Evolutionary conservation across 2,113 vertebrate genomes (phyloP), one percentile per base, ranked within the genome.

Genomic region (Erythrocercus mccallii): DNA sequence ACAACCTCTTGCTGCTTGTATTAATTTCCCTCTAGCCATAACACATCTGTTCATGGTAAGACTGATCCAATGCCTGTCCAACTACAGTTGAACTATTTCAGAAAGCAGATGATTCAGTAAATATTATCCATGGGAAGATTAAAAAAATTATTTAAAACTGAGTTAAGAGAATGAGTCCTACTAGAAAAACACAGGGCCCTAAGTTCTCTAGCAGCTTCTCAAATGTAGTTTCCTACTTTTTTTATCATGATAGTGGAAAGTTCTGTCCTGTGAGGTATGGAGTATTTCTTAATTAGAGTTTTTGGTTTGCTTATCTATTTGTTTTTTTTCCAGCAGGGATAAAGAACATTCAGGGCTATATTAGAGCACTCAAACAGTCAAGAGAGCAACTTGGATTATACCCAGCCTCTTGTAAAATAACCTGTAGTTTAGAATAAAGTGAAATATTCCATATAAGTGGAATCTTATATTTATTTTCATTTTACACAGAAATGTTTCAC

Each of bases 1-100:
- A 15, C 69, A n/a, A 13, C 25, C 47, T 93, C 88, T 88, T 80
- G 54, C 71, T 90, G 58, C 76, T 50, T 64, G 1, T 62, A 73
- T 73, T 92, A 66, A 88, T 91, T 88, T 94, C 68, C 92, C 64
- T 81, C 48, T 94, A 88, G 62, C 60, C 64, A 62, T 70, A 73
- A 60, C 60, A 86, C 87, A 86, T 93, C 71, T 95, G 77, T 68
- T 90, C 35, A 1, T 11, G 21, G 47, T 73, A 69, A 78, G 44
- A 37, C 13, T 58, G 56, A 78, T 71, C 51, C 71, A 77, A 10
- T 51, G 58, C 24, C 33, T 44, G n/a, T 51, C 35, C 47, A 68
- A 24, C 23, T 73, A 5, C 57, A 66, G 42, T 8, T 50, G 13
- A 62, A 56, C 85, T 53, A 76, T 47, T 85, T 91, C 30, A 73